A percentile compares a stretch with the other conserved stretches of the same genome.
Conservation (phyloP, 2,797 vertebrate genomes). For the Spizella passerina region DNA sequence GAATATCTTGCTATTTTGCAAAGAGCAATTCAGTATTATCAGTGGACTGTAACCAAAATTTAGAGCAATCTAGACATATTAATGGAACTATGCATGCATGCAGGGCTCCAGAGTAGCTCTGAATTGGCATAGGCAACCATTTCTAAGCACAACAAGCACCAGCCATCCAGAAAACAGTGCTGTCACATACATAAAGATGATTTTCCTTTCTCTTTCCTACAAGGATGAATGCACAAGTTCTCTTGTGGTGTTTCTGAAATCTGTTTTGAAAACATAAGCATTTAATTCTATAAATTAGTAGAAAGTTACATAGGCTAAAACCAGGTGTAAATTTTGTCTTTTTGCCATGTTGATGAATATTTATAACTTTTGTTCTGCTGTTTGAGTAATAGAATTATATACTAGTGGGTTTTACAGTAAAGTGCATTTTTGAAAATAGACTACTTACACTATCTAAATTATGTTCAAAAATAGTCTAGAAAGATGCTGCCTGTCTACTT, state of each 20-base stretch:
- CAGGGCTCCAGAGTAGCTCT: neutral
- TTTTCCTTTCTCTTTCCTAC: neutral
- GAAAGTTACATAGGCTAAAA: neutral
- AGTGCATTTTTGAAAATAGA: neutral
- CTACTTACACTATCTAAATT: neutral
- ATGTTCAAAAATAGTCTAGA: neutral
- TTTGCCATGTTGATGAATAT: neutral
- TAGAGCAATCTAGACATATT: slow-evolving; percentile 1
- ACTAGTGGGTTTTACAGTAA: neutral
- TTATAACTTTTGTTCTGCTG: neutral
- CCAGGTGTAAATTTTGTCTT: neutral
- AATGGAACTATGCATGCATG: neutral
- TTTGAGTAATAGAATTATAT: neutral
- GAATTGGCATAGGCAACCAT: neutral
- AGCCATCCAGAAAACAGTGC: slow-evolving; percentile 23
- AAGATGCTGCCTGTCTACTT: neutral
- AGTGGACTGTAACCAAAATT: slow-evolving; percentile 15
- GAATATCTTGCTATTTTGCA: neutral
- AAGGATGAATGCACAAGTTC: neutral
- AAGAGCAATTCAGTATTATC: neutral
- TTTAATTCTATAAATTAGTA: neutral
- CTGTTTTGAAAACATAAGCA: neutral
- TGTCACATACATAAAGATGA: slow-evolving; percentile 29
- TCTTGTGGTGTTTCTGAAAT: neutral
- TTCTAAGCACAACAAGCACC: neutral